Evolutionary conservation across 2,113 vertebrate species (phyloP).

Genomic region (Hystrix brachyura): DNA sequence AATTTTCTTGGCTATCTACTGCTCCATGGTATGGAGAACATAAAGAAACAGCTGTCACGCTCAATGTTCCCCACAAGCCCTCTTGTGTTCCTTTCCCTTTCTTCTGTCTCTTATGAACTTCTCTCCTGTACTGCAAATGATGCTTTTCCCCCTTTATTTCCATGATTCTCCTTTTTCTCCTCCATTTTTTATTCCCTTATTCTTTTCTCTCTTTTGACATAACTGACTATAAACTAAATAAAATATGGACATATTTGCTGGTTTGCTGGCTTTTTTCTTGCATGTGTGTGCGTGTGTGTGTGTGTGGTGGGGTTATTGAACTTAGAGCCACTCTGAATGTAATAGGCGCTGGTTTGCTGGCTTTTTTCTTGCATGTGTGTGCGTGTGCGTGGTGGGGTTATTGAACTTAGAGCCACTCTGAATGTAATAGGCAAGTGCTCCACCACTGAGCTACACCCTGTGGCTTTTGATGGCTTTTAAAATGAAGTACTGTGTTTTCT

Average conservation of each 20-base stretch:
- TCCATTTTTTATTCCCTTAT: neutral
- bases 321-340: neutral
- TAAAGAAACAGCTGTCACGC: accelerated
- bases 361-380: neutral
- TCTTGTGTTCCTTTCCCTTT: neutral
- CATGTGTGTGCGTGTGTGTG: neutral
- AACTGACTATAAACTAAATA: neutral
- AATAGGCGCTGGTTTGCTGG: too few relatives aligned
- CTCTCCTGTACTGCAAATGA: neutral
- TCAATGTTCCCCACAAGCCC: accelerated
- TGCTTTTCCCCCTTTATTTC: neutral
- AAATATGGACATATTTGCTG: neutral
- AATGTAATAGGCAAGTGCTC: neutral
- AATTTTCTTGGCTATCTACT: neutral
- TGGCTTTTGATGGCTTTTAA: neutral
- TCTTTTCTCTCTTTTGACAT: neutral
- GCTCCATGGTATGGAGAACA: neutral
- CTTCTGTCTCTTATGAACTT: too few relatives aligned
- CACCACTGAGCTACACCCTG: neutral
- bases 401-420: too few relatives aligned
- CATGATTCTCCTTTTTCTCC: neutral
- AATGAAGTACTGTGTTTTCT: neutral
- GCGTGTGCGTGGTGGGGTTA: too few relatives aligned
- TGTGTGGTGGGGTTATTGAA: neutral
- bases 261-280: neutral